Conservation (phyloP, 1,140 invertebrate species). For the Chrysomallon squamiferum region DNA sequence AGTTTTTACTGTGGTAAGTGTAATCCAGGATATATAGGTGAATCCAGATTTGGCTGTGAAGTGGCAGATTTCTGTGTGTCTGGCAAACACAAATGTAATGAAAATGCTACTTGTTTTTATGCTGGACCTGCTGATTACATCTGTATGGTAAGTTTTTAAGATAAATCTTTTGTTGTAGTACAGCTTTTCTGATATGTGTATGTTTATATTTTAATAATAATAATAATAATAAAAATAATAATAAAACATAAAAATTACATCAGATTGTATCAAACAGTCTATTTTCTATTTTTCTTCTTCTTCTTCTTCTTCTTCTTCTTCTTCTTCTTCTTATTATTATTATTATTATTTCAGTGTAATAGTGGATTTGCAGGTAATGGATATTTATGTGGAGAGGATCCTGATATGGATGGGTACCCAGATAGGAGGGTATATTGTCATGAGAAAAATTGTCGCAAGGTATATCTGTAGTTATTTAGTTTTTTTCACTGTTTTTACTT, state of each 20-base stretch:
- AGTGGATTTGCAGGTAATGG: constrained; percentile 29
- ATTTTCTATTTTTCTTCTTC: no score
- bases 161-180: no score
- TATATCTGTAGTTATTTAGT: no score
- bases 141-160: constrained; percentile 43
- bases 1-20: constrained; percentile 44
- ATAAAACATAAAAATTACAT: no score
- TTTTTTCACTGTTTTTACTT: no score
- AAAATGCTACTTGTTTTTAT: constrained; percentile 36
- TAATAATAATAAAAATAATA: no score
- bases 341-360: constrained; percentile 31
- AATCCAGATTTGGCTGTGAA: constrained; percentile 28
- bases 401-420: constrained; percentile 31
- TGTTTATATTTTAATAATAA: no score
- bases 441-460: constrained; percentile 11
- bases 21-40: constrained; percentile 39
- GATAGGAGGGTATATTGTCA: constrained; percentile 18
- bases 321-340: no score
- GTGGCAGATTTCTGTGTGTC: constrained; percentile 44
- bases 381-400: constrained; percentile 23
- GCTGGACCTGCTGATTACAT: constrained; percentile 34
- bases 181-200: no score
- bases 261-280: no score
- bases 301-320: no score
- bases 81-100: constrained; percentile 32